Base-by-base conservation (phyloP, 2,797 vertebrate genomes). In the Microctenopoma stevenorrisi region DNA sequence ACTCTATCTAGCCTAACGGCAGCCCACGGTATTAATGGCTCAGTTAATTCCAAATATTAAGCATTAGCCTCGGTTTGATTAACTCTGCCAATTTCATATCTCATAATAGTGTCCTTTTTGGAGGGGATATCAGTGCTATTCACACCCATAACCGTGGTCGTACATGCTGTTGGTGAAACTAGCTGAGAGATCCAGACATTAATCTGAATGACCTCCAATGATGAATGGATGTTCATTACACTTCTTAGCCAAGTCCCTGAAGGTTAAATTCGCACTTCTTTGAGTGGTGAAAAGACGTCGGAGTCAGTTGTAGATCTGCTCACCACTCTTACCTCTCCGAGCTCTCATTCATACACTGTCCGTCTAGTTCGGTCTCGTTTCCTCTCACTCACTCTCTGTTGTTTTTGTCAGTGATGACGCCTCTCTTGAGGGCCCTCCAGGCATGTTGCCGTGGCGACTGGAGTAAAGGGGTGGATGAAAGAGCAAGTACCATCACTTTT, bases 361-460 rank as follows among this genome's bases (percentile, higher is more conserved):
- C 72, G 60, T 79, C 76, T 81, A 35, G 50, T 81, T 87, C 82
- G 72, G 70, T 86, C 61, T 82, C 49, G 28, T 82, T 82, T 60
- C 63, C 78, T 72, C 82, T 84, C 76, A 48, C 77, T 84, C 80
- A 64, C 74, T 81, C 74, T 40, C 78, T 88, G 83, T 88, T 88
- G 87, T 92, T 91, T 90, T 89, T 91, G 82, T 85, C 84, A 79
- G 79, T 58, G 83, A 91, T 86, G 88, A 87, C 76, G 82, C 86
- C 88, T 91, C 88, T 91, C 89, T 71, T 61, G 88, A 82, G 89
- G 86, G 81, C 89, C 92, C 90, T 85, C 77, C 78, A 84, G 93
- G 89, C 89, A 92, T 76, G 92, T 93, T 92, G 92, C 92, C 88
- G 84, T 92, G 91, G 93, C 61, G 89, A 94, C 90, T 81, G 81